A percentile compares a stretch with the other conserved stretches of the same genome.
phyloP scores from a whole-genome alignment of 2,888 invertebrate species.

The Agriopis aurantiaria region DNA sequence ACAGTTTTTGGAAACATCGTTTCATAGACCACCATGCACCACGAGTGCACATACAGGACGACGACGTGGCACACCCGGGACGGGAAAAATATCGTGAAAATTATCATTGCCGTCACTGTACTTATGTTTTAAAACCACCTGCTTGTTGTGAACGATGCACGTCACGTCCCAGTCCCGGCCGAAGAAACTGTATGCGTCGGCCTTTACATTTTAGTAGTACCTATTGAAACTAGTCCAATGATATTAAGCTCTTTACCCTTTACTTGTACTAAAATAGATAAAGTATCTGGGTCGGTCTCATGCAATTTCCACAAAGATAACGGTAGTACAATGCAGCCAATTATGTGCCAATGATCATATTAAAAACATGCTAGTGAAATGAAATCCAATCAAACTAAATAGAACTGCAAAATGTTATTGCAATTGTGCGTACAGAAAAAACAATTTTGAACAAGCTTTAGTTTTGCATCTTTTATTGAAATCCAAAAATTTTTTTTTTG shows the following conservation, averaged over 20 bases:
- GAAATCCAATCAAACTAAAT: background rate
- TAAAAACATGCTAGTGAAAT: slow-evolving; percentile 38
- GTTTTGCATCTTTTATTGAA: background rate
- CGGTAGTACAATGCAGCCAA: slow-evolving; percentile 52
- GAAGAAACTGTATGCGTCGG: too few species aligned
- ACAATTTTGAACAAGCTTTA: background rate
- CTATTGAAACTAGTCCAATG: slow-evolving; percentile 47
- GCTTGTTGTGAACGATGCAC: too few species aligned
- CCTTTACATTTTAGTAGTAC: background rate
- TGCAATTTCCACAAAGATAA: slow-evolving; percentile 64
- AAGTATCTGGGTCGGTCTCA: slow-evolving; percentile 64
- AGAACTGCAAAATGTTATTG: background rate
- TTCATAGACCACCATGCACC: too few species aligned
- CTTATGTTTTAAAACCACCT: too few species aligned
- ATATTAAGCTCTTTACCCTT: slow-evolving; percentile 65
- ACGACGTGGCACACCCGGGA: too few species aligned
- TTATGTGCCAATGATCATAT: slow-evolving; percentile 54
- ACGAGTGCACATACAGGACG: too few species aligned
- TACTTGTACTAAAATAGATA: slow-evolving; percentile 57
- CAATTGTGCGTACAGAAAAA: background rate
- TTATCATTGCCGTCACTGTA: too few species aligned
- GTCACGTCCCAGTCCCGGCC: too few species aligned
- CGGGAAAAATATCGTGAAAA: too few species aligned
- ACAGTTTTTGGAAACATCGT: too few species aligned
- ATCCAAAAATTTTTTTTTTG: too few species aligned